Evolutionary conservation across 1,140 invertebrate genomes (phyloP).

Genomic region (Lucilia sericata): DNA sequence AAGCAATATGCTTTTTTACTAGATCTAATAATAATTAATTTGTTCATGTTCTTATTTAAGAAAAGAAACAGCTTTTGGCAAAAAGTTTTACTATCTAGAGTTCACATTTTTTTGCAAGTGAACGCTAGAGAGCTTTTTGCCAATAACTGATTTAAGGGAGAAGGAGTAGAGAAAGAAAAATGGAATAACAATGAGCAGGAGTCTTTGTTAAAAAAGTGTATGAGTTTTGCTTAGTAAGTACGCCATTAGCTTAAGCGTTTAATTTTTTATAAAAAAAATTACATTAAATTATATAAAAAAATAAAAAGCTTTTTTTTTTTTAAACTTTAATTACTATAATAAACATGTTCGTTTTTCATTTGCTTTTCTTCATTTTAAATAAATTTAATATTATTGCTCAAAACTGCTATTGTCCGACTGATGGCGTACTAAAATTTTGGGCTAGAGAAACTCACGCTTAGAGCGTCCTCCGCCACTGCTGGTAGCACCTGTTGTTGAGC

Average conservation of each 20-base stretch:
- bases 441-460: constrained; percentile 67
- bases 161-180: background rate
- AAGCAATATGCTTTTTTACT: constrained; percentile 29
- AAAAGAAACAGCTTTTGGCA: too few relatives aligned
- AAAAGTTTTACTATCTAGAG: background rate
- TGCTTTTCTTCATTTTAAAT: background rate
- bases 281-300: too few relatives aligned
- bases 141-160: background rate
- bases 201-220: background rate
- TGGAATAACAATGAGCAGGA: too few relatives aligned
- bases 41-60: background rate
- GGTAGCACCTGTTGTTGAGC: constrained; percentile 48
- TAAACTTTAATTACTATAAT: background rate
- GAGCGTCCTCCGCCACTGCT: constrained; percentile 50
- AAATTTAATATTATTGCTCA: constrained; percentile 52
- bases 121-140: background rate
- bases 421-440: constrained; percentile 62
- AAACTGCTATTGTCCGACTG: constrained; percentile 58
- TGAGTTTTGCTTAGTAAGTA: background rate
- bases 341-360: background rate
- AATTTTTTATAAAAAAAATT: too few relatives aligned
- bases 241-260: background rate
- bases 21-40: background rate
- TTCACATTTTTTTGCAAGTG: background rate
- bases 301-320: background rate